Conservation (phyloP, 2,113 vertebrate genomes). For the Psophia crepitans region DNA sequence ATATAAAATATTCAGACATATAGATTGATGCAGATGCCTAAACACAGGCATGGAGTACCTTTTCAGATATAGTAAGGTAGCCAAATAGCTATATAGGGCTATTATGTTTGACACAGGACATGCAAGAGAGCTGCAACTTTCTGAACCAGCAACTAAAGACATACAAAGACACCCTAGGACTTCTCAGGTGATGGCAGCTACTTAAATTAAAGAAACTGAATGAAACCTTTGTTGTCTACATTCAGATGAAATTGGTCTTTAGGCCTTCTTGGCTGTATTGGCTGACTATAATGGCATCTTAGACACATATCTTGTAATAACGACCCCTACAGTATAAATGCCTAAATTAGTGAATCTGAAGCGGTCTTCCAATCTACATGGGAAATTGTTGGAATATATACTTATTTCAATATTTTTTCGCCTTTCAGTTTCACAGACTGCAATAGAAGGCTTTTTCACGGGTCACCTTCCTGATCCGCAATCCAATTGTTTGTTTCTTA, state of each 20-base stretch:
- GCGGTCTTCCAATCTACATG: rapidly evolving
- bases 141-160: not conserved
- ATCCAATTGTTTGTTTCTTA: not conserved
- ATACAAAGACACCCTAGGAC: not conserved
- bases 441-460: not conserved
- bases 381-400: not conserved
- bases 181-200: not conserved
- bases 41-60: not conserved
- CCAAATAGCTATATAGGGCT: not conserved
- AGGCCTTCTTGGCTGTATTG: not conserved
- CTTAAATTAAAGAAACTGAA: not conserved
- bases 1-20: not conserved
- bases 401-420: not conserved
- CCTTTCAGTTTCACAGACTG: not conserved
- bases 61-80: not conserved
- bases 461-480: not conserved
- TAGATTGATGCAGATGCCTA: not conserved
- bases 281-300: not conserved
- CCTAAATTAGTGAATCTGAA: not conserved
- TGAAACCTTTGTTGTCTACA: not conserved
- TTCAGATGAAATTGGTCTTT: not conserved
- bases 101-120: not conserved
- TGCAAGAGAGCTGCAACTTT: not conserved
- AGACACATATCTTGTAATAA: not conserved
- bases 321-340: rapidly evolving